Conservation (phyloP, 2,113 vertebrate genomes). For the Pachycephala philippinensis region DNA sequence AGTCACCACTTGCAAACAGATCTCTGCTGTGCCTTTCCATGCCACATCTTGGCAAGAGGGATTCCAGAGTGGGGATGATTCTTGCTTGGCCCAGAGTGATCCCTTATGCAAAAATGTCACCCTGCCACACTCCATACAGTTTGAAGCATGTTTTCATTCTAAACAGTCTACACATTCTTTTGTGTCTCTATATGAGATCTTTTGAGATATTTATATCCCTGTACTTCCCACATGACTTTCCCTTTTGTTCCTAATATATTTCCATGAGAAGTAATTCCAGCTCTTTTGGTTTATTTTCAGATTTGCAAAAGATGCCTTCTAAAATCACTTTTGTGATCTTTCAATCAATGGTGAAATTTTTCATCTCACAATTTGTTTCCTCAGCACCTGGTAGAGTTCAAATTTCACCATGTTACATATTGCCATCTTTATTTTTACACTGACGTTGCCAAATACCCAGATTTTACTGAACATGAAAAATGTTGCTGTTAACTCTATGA, state of each 20-base stretch:
- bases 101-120: background rate
- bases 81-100: background rate
- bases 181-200: background rate
- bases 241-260: background rate
- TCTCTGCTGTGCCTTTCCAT: background rate
- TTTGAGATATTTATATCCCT: background rate
- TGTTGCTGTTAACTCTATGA: background rate
- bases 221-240: background rate
- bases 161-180: background rate
- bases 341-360: background rate
- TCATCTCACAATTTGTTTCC: background rate
- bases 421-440: background rate
- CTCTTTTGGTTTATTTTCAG: background rate
- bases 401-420: background rate
- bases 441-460: background rate
- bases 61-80: background rate
- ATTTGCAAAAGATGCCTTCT: background rate
- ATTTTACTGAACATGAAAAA: background rate
- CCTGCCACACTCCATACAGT: fast-evolving
- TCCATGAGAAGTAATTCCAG: background rate
- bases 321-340: background rate
- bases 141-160: background rate
- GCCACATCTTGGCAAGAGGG: background rate
- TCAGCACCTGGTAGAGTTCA: background rate
- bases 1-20: background rate